Conservation (phyloP, 2,113 vertebrate species). For the Hippopotamus amphibius region DNA sequence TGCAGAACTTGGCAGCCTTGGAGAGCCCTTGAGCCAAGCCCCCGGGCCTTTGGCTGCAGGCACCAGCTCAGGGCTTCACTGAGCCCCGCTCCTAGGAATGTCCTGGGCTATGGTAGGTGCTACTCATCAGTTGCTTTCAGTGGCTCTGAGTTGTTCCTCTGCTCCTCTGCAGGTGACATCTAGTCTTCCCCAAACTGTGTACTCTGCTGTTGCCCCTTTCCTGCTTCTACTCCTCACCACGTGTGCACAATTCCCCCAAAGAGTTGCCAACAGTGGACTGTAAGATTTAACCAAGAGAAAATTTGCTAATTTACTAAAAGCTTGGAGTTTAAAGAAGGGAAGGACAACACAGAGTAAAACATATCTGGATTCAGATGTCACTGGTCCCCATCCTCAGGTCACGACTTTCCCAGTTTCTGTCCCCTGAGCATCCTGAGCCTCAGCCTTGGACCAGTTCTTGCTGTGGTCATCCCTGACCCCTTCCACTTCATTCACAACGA, state of each 20-base stretch:
- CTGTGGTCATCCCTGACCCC: neutral
- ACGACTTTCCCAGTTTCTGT: neutral
- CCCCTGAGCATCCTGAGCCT: neutral
- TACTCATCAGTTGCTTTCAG: neutral
- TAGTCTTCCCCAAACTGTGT: neutral
- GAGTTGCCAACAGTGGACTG: neutral
- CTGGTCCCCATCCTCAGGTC: neutral
- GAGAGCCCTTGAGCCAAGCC: neutral
- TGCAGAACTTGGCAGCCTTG: slow-evolving; percentile 9
- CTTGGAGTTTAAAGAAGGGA: neutral
- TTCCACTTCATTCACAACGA: neutral
- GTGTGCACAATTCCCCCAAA: neutral
- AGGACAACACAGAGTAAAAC: neutral
- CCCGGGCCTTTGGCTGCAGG: neutral
- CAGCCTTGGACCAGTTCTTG: neutral
- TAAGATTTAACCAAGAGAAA: neutral
- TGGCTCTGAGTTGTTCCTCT: neutral
- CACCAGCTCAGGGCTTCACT: neutral
- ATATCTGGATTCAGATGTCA: neutral
- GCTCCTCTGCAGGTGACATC: neutral
- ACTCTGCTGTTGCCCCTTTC: neutral
- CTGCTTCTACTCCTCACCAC: neutral
- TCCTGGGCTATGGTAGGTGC: neutral
- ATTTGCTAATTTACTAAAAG: neutral
- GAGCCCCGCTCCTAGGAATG: neutral